A percentile compares a stretch with the other conserved stretches of the same genome.
phyloP scores from a whole-genome alignment of 2,888 invertebrate species.

The Thymelicus sylvestris region DNA sequence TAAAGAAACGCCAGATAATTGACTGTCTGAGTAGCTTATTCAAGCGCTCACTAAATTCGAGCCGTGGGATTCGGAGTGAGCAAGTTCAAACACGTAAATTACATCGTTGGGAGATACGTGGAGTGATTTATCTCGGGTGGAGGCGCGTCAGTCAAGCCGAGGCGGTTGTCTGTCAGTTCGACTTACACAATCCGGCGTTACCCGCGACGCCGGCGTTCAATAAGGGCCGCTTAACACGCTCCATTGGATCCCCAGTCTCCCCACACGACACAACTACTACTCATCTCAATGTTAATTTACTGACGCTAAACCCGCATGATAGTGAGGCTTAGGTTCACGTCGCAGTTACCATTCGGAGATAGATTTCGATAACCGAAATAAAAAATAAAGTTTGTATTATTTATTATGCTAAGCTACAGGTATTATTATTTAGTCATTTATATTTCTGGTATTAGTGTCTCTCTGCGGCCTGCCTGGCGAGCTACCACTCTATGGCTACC shows the following conservation, averaged over 20 bases:
- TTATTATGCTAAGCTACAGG: too few relatives aligned
- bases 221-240: constrained; percentile 70
- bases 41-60: constrained; percentile 34
- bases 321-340: not conserved
- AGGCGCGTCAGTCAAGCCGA: constrained; percentile 73
- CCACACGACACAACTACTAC: constrained; percentile 49
- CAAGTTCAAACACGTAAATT: constrained; percentile 43
- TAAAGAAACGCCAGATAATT: constrained; percentile 34
- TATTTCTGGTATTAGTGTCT: too few relatives aligned
- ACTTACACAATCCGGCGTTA: constrained; percentile 67
- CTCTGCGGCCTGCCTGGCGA: too few relatives aligned
- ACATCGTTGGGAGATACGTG: constrained; percentile 46
- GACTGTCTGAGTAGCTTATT: constrained; percentile 33
- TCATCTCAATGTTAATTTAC: constrained; percentile 12
- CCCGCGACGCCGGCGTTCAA: constrained; percentile 66
- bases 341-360: not conserved
- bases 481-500: too few relatives aligned
- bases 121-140: constrained; percentile 65
- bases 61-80: constrained; percentile 34
- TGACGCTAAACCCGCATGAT: not conserved
- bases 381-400: too few relatives aligned
- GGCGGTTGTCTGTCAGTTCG: constrained; percentile 72
- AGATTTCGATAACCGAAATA: not conserved
- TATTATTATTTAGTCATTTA: too few relatives aligned
- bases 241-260: constrained; percentile 63